phyloP scores from a whole-genome alignment of 2,888 invertebrate genomes.

The Octonoba sinensis region DNA sequence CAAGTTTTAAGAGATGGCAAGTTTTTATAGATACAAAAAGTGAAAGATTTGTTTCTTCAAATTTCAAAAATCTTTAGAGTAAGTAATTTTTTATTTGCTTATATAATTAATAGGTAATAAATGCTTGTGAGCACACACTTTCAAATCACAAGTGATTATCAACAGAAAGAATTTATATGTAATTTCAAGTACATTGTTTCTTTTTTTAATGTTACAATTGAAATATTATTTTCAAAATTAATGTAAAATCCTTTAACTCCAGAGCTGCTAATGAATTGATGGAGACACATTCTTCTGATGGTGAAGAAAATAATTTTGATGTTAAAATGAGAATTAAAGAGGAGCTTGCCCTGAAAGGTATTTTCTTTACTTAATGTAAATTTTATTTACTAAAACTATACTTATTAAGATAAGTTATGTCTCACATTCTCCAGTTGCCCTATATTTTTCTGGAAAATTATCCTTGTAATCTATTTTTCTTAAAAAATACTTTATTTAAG shows the following conservation, averaged over 20 bases:
- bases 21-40: no score
- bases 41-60: no score
- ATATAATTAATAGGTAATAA: no score
- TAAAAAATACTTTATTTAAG: slow-evolving; percentile 1
- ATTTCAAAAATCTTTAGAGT: no score
- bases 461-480: not conserved
- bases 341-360: slow-evolving; percentile 14
- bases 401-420: not conserved
- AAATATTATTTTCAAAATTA: no score
- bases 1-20: no score
- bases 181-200: no score
- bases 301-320: slow-evolving; percentile 76
- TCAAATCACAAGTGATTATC: no score
- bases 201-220: no score
- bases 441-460: not conserved
- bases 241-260: slow-evolving; percentile 57
- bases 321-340: slow-evolving; percentile 60
- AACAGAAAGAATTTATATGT: not conserved
- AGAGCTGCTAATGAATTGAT: slow-evolving; percentile 76
- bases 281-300: slow-evolving; percentile 73
- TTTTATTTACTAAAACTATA: not conserved
- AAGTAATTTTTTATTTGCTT: no score
- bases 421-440: not conserved
- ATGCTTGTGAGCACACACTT: no score
- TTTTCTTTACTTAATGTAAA: not conserved